These are phyloP conservation scores for Corythornis leucogaster DNA, from an alignment of 2,797 vertebrate species.

Conservation along the genomic window DNA sequence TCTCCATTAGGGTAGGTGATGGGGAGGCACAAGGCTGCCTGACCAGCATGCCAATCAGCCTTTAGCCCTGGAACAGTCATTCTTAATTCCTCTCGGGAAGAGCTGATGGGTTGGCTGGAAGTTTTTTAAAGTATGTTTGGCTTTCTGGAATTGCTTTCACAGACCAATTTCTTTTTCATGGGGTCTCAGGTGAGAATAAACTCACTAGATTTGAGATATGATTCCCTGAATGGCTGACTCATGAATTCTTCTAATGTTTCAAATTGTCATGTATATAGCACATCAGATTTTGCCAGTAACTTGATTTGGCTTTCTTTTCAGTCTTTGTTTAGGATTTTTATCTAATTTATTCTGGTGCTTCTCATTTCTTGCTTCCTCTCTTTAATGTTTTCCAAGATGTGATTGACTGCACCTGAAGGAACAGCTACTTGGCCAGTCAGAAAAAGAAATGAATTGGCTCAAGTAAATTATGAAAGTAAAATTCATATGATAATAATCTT, in stretches of 20 bases:
- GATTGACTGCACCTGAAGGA: conserved; percentile 51
- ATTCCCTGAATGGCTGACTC: conserved; percentile 19
- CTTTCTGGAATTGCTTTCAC: conserved; percentile 45
- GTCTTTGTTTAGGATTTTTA: conserved; percentile 32
- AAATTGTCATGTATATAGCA: background rate
- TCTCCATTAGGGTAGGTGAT: background rate
- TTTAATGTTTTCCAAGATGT: conserved; percentile 11
- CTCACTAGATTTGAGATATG: conserved; percentile 12
- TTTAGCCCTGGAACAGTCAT: background rate
- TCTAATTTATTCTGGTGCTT: conserved; percentile 35
- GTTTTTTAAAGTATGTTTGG: conserved; percentile 1
- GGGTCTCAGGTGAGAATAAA: conserved; percentile 42
- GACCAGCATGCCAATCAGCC: background rate
- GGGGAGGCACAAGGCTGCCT: background rate
- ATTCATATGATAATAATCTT: conserved; percentile 40
- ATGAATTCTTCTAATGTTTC: conserved; percentile 31
- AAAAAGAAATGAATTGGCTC: conserved; percentile 23
- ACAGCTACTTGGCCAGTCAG: background rate
- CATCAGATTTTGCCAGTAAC: conserved; percentile 11
- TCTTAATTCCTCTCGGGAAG: background rate
- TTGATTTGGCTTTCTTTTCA: conserved; percentile 13
- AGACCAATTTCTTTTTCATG: conserved; percentile 34
- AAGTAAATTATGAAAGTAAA: conserved; percentile 33
- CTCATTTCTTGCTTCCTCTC: conserved; percentile 24
- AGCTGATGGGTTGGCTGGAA: background rate